Conservation (phyloP, 2,113 vertebrate genomes). For the Promerops cafer region DNA sequence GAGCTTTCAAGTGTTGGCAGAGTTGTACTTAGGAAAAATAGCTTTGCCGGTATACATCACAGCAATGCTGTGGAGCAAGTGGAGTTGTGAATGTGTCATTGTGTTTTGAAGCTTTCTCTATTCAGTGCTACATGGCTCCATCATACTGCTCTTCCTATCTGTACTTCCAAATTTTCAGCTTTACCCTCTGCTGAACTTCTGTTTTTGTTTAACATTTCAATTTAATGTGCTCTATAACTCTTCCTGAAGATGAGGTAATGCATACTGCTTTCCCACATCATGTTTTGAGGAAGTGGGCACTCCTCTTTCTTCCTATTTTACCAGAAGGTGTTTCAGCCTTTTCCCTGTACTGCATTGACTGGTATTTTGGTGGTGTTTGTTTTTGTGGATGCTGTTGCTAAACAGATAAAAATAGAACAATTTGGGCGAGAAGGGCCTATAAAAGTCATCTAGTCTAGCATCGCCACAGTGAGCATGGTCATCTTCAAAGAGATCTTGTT, state of each 20-base stretch:
- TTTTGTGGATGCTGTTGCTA: background rate
- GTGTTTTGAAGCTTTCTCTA: background rate
- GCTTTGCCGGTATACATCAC: background rate
- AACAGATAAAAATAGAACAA: background rate
- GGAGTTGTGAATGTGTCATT: background rate
- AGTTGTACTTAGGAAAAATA: background rate
- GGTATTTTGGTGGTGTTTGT: background rate
- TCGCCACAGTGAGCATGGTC: background rate
- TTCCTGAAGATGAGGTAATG: background rate
- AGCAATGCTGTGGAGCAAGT: background rate
- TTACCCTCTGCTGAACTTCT: background rate
- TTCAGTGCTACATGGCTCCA: background rate
- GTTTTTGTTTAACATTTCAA: background rate
- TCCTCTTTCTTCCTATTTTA: background rate
- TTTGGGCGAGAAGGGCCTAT: background rate
- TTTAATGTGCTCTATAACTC: background rate
- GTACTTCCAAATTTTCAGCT: background rate
- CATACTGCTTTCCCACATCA: background rate
- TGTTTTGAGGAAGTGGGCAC: background rate
- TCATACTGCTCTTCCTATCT: background rate
- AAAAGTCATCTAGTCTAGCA: background rate
- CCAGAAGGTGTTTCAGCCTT: background rate
- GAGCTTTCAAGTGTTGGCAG: background rate
- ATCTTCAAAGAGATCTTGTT: background rate
- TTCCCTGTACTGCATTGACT: background rate